Base-by-base conservation (phyloP, 2,113 vertebrate species). In the Elephantulus edwardii region DNA sequence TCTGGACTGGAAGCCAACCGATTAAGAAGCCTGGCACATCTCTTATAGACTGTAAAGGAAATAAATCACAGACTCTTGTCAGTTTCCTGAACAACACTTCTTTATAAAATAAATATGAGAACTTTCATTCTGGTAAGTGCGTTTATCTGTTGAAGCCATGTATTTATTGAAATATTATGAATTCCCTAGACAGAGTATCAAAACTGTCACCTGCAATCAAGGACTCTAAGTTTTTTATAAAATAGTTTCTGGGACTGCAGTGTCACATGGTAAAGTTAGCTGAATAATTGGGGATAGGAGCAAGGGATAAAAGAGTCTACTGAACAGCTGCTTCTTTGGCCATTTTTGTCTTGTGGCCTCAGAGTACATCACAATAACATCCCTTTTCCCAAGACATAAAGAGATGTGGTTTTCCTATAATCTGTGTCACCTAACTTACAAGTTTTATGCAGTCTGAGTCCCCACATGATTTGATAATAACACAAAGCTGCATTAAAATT, bases 21-120 rank as follows among this genome's bases (percentile, higher is more conserved):
- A 11, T 98, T 98, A 68, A 99, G 99, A 90, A 99, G 98, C 96
- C 99, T 97, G 28, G 99, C 99, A 93, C 99, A 99, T 97, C 99
- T 98, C 97, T 98, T 99, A 90, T 98, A 99, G 96, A 98, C 99
- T 99, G 93, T 44, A 84, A 91, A 50, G 91, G 66, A 94, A 89
- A 94, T 92, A 92, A 48, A 93, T n/a, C 88, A 96, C 85, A 88
- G 87, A 74, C 13, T 30, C 33, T 54, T 4, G 75, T 93, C 89
- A 93, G 86, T 74, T n/a, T 9, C 40, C 24, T n/a, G 13, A 35
- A 26, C 83, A 86, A 56, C 83, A 24, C 33, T 46, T 68, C 44
- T 28, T 75, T 33, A 33, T 75, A 48, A 60, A 68, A 89, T 35
- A 58, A 26, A 54, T 3, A 26, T 17, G 40, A 19, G n/a, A 22